Base-by-base conservation (phyloP, 2,888 invertebrate genomes). In the Dasypolia templi region DNA sequence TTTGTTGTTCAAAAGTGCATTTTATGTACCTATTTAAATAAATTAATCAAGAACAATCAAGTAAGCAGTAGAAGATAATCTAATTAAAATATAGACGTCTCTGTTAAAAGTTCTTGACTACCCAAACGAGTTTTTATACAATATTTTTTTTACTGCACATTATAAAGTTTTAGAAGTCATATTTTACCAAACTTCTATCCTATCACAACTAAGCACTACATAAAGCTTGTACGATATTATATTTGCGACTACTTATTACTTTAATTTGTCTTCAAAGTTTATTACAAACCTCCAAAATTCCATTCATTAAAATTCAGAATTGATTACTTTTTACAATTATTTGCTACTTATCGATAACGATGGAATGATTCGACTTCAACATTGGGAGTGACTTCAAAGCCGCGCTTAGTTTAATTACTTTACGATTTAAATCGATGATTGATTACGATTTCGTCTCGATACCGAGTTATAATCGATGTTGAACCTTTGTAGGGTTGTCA, bases 381-480 rank as follows among this genome's bases (percentile, higher is more conserved):
- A 76, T 66, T 72, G 67, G 56, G 73, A 69, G 75, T 71, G 72
- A 61, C 59, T 69, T 68, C 70, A 63, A 62, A 74, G 56, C 67
- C 67, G 69, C 70, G 84, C 78, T 76, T 78, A 79, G 81, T 88
- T 86, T 88, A 87, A 88, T 88, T 87, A 88, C 88, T 87, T 87
- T 88, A 79, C 83, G 82, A 88, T 88, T 86, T 77, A 81, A 87
- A 83, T 81, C 79, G 79, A 87, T 87, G 88, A 88, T 88, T 88
- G 87, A 88, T 88, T 84, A 84, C 83, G 77, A 83, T 79, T 83
- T 72, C 84, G 84, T 81, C 77, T 77, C 74, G 74, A 80, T 81
- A 69, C 55, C 75, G 72, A 72, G 39, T 72, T 42, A 44, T 35
- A 69, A 49, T 83, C 67, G 77, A 72, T 81, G 62, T 35, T 62